Percentiles rank a stretch among this genome's conserved stretches.
Evolutionary conservation across 2,888 invertebrate genomes (phyloP).

Genomic region (Xestia sexstrigata): DNA sequence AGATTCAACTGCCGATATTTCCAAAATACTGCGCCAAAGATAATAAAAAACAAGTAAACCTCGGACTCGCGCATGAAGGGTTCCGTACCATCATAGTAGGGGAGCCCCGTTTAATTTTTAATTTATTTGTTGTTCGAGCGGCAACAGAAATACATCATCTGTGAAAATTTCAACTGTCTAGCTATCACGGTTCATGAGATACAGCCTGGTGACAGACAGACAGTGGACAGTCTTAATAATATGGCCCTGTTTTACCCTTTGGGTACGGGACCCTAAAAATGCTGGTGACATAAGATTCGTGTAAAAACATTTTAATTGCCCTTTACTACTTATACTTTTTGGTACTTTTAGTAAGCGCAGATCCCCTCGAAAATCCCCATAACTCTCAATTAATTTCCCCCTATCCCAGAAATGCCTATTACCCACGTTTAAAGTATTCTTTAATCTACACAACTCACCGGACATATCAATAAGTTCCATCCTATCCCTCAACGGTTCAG

Average conservation of each 20-base stretch:
- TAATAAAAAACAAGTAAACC: background rate
- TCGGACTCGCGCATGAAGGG: no score
- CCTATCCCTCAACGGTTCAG: constrained; percentile 98
- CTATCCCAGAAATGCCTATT: background rate
- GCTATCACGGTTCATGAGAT: no score
- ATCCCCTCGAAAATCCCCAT: background rate
- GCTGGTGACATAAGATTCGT: background rate
- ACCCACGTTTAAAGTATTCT: background rate
- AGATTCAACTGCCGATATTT: background rate
- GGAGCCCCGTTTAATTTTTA: no score
- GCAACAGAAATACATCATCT: no score
- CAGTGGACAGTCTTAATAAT: no score
- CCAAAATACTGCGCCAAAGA: background rate
- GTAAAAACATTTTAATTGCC: background rate
- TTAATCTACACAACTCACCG: constrained; percentile 81
- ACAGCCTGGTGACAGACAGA: no score
- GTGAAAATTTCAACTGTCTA: no score
- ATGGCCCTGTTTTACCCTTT: no score
- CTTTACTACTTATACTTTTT: no score
- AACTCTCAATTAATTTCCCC: background rate
- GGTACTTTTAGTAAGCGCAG: background rate
- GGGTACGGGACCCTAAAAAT: background rate
- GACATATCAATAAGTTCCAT: constrained; percentile 99
- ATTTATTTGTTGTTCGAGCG: no score
- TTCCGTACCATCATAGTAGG: no score